These are phyloP conservation scores for Urophycis tenuis DNA, from an alignment of 2,797 vertebrate species.

Conservation along the genomic window DNA sequence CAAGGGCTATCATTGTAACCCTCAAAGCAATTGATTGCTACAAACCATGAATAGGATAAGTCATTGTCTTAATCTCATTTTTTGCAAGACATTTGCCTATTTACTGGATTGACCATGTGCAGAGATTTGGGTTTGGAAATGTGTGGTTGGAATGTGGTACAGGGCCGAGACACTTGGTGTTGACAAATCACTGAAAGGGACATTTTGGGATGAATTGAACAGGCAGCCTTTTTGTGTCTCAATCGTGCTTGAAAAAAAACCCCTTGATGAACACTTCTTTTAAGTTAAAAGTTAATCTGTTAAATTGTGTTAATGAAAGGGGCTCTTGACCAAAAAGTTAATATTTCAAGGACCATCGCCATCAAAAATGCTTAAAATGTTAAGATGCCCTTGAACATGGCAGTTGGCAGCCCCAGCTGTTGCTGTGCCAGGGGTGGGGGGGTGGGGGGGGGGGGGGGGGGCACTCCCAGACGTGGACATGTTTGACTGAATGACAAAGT, in stretches of 20 bases:
- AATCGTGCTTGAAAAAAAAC: not conserved
- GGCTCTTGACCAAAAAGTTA: not conserved
- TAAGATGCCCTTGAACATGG: not conserved
- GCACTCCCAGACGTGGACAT: not conserved
- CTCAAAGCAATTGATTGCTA: not conserved
- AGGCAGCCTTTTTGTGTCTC: constrained; percentile 15
- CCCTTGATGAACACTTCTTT: not conserved
- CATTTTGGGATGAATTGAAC: constrained; percentile 46
- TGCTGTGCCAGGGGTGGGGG: constrained; percentile 10
- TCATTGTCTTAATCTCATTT: too few relatives aligned
- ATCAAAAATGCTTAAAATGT: not conserved
- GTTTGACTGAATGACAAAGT: constrained; percentile 2
- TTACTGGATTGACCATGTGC: constrained; percentile 45
- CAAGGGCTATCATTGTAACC: constrained; percentile 2
- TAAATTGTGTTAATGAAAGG: not conserved
- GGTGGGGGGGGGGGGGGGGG: not conserved
- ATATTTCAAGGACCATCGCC: not conserved
- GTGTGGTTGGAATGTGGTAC: constrained; percentile 53
- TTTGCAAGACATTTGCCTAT: too few relatives aligned
- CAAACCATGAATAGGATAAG: constrained; percentile 3
- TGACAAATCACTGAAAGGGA: constrained; percentile 47
- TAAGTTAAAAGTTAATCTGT: not conserved
- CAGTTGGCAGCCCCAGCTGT: not conserved
- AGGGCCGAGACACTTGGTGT: constrained; percentile 40
- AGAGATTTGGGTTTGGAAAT: constrained; percentile 62